Evolutionary conservation across 2,888 invertebrate genomes (phyloP), one percentile per base, ranked within the genome.

Genomic region (Plebejus melissa): DNA sequence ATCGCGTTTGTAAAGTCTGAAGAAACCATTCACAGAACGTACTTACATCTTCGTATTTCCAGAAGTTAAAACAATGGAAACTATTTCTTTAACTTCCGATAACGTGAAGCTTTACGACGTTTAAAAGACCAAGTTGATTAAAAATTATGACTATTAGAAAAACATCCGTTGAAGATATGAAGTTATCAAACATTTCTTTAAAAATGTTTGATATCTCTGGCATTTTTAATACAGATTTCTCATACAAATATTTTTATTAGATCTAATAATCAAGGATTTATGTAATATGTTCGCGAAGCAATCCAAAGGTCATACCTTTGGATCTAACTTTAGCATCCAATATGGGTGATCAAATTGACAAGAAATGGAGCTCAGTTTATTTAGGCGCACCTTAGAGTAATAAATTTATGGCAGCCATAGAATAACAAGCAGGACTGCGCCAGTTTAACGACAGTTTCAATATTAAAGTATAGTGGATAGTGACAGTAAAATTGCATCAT

Each of bases 351-450:
- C 65, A 36, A 65, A 65, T 65, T 65, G 65, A 65, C 65, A 65
- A 5, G 65, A 65, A 65, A 65, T 65, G 13, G 65, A 65, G 65
- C 32, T 65, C 32, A 65, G 36, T 65, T 65, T 65, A 32, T 32
- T 16, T 36, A 32, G 65, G 32, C 28, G 60, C 28, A 60, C 60
- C 60, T 60, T 60, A 60, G 6, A 28, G 60, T 60, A 28, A 60
- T 60, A 60, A 60, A 65, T 65, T 65, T 65, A 65, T 32, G 32
- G 13, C 28, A 65, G 65, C 65, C 32, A 32, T 65, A 13, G 65
- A 65, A 65, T 65, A 65, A 65, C 32, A 36, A 65, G 36, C 60
- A 74, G 65, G 65, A 65, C 65, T 32, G 32, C 36, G 65, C 65
- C 28, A 65, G 32, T 65, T 32, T 13, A 32, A 65, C 13, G 65